Conservation (phyloP, 2,888 invertebrate species). For the Laspeyria flexula region DNA sequence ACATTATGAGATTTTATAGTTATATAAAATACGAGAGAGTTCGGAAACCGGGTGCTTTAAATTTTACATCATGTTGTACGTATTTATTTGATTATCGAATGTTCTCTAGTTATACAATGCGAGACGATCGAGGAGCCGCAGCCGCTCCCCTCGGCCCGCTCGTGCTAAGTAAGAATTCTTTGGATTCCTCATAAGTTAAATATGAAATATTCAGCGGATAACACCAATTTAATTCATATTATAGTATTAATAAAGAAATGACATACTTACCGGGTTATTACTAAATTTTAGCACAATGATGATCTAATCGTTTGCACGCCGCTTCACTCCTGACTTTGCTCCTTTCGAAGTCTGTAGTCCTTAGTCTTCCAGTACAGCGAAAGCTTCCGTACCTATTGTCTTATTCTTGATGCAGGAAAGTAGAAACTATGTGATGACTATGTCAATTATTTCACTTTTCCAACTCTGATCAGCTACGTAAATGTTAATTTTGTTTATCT, state of each 20-base stretch:
- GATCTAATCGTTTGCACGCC: conserved; percentile 71
- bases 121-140: conserved; percentile 51
- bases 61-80: conserved; percentile 83
- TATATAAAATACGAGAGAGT: conserved; percentile 84
- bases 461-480: conserved; percentile 67
- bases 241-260: conserved; percentile 64
- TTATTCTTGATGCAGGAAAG: conserved; percentile 75
- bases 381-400: conserved; percentile 74
- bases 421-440: conserved; percentile 85
- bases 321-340: conserved; percentile 60
- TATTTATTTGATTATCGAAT: conserved; percentile 79
- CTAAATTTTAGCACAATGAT: conserved; percentile 66
- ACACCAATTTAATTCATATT: conserved; percentile 79
- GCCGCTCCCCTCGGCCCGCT: conserved; percentile 17
- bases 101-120: conserved; percentile 71
- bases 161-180: conserved; percentile 39
- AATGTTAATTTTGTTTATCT: conserved; percentile 49
- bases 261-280: conserved; percentile 63
- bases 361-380: conserved; percentile 82
- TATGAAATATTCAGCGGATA: conserved; percentile 64
- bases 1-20: conserved; percentile 77
- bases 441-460: conserved; percentile 84
- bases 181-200: conserved; percentile 45
- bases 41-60: conserved; percentile 85
- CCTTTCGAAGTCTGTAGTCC: conserved; percentile 62